Evolutionary conservation across 2,888 invertebrate species (phyloP), one percentile per base, ranked within the genome.

Genomic region (Deroplatys truncata): DNA sequence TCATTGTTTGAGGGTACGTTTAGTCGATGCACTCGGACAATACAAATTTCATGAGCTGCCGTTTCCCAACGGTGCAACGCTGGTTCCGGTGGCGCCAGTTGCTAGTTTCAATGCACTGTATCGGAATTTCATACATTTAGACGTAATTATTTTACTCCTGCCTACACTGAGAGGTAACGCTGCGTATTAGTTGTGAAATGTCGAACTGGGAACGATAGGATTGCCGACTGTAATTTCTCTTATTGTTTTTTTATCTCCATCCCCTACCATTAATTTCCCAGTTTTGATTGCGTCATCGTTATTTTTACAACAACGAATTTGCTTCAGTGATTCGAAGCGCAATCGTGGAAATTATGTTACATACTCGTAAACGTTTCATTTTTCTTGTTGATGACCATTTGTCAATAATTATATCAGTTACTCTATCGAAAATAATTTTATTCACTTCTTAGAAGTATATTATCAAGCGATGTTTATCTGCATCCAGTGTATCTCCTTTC

Each of bases 1-100:
- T 82, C 87, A 87, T 83, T 87, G 35, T 83, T 87, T 83, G 82
- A 82, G 43, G 29, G 25, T 31, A 84, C 29, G 84, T 35, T 56
- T 25, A 84, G 31, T 25, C 28, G 25, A 20, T 83, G 82, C 87
- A 87, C 31, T 25, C 25, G 43, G 72, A 86, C 72, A 86, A 86
- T 87, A 87, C 87, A 87, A 82, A 87, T 87, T 87, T 87, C 87
- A 87, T 87, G 35, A 87, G 28, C 20, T 72, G 56, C 56, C 56
- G 56, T 72, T 72, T 72, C 56, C 56, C 56, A 72, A 72, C 56
- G 56, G 56, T 72, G 56, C 56, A 72, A 72, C 56, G 25, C 56
- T 72, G 56, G 56, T 72, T 72, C 56, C 56, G 56, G 56, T 72
- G 56, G 56, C 56, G 56, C 56, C 56, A 72, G 56, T 72, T 72